These are phyloP conservation scores for Olivierus martensii DNA, from an alignment of 1,140 invertebrate species.

Conservation along the genomic window DNA sequence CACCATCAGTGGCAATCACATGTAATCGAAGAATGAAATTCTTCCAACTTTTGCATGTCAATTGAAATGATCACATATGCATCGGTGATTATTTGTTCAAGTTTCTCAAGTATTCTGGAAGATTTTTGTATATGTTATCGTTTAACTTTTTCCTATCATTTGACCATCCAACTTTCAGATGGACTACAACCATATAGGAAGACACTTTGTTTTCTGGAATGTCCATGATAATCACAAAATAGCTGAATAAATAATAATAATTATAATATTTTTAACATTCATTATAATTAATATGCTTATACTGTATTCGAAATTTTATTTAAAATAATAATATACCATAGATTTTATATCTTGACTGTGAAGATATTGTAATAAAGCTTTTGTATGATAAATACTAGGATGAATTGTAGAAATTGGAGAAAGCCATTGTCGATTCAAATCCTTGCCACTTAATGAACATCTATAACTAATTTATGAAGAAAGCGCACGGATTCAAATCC, in stretches of 20 bases:
- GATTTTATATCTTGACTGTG: slow-evolving; percentile 10
- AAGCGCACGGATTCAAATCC: no score
- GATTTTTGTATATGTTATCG: slow-evolving; percentile 30
- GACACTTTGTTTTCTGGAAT: slow-evolving; percentile 73
- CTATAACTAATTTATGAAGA: slow-evolving; percentile 51
- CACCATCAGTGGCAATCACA: no score
- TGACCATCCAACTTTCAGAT: slow-evolving; percentile 30
- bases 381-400: slow-evolving; percentile 68
- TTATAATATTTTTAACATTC: background rate
- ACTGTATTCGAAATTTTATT: background rate
- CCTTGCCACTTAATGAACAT: slow-evolving; percentile 76
- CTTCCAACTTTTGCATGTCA: no score
- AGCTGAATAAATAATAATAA: slow-evolving; percentile 35
- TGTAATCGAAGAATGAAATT: no score
- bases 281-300: no score
- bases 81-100: no score
- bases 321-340: slow-evolving; percentile 4
- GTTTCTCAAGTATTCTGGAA: no score
- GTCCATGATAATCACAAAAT: slow-evolving; percentile 82
- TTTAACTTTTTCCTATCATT: slow-evolving; percentile 30
- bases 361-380: slow-evolving; percentile 42
- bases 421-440: slow-evolving; percentile 73
- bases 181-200: slow-evolving; percentile 77
- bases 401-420: slow-evolving; percentile 57
- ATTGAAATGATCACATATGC: no score